These are phyloP conservation scores for Microctonus aethiopoides DNA, from an alignment of 2,888 invertebrate species.

Conservation along the genomic window DNA sequence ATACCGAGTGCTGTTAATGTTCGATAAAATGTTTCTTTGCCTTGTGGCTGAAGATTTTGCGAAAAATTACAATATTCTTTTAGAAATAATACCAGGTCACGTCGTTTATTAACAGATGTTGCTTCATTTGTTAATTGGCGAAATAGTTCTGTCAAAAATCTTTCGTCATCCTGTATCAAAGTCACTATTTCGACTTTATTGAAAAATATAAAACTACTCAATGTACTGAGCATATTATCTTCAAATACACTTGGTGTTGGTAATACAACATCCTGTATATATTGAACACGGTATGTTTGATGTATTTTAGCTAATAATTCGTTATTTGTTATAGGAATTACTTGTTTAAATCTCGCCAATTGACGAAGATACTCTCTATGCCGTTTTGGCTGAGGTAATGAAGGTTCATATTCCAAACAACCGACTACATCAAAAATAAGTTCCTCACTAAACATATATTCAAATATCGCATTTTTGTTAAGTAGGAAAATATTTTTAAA, in stretches of 20 bases:
- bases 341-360: slow-evolving; percentile 91
- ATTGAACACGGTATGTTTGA: slow-evolving; percentile 99
- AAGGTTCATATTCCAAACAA: slow-evolving; percentile 97
- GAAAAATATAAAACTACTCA: slow-evolving; percentile 99
- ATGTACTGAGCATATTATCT: slow-evolving; percentile 96
- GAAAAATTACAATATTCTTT: slow-evolving; percentile 99
- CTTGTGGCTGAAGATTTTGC: slow-evolving; percentile 96
- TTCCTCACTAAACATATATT: slow-evolving; percentile 97
- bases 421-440: slow-evolving; percentile 98
- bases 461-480: slow-evolving; percentile 96
- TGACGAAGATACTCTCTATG: slow-evolving; percentile 96
- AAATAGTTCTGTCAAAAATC: slow-evolving; percentile 95
- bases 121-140: slow-evolving; percentile 90
- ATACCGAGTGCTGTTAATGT: slow-evolving; percentile 89
- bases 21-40: slow-evolving; percentile 97
- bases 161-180: slow-evolving; percentile 97
- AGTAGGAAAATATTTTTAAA: slow-evolving; percentile 98
- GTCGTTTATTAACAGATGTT: slow-evolving; percentile 84
- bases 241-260: slow-evolving; percentile 99
- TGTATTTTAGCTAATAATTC: slow-evolving; percentile 98
- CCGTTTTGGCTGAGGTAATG: slow-evolving; percentile 84
- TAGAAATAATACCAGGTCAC: slow-evolving; percentile 95
- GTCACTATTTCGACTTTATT: slow-evolving; percentile 99
- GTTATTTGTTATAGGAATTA: slow-evolving; percentile 93
- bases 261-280: slow-evolving; percentile 98